These are phyloP conservation scores for Tenthredo scrophulariae DNA, from an alignment of 2,888 invertebrate species.

Conservation along the genomic window DNA sequence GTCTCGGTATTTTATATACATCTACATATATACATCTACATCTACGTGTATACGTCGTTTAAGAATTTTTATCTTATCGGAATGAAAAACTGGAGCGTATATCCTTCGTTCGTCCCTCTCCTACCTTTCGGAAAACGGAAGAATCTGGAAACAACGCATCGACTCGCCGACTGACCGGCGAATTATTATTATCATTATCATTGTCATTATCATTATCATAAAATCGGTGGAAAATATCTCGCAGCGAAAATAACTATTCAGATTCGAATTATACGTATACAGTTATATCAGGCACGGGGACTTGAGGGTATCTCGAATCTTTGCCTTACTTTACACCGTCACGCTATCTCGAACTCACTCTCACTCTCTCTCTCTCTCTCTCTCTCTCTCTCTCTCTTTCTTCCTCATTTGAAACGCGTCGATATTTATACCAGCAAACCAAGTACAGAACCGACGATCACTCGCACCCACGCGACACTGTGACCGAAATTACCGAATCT, in stretches of 20 bases:
- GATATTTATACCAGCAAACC: not conserved
- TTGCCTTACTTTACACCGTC: conserved; percentile 7
- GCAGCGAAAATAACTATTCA: not conserved
- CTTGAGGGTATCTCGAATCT: not conserved
- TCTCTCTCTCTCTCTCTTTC: not conserved
- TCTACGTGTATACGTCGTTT: not conserved
- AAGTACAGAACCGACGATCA: not conserved
- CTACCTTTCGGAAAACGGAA: not conserved
- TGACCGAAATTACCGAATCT: conserved; percentile 35
- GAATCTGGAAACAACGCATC: not conserved
- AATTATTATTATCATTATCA: not conserved
- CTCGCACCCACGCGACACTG: conserved; percentile 27
- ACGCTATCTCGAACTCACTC: conserved; percentile 10
- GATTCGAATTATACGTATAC: too few relatives aligned
- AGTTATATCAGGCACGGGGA: too few relatives aligned
- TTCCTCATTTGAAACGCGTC: not conserved
- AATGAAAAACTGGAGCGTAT: not conserved
- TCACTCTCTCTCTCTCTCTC: too few relatives aligned
- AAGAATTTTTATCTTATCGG: conserved; percentile 40
- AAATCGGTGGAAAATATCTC: not conserved
- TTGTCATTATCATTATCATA: not conserved
- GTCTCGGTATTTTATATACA: not conserved
- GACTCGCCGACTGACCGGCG: not conserved
- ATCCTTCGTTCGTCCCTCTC: not conserved
- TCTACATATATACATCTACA: not conserved